Conservation (phyloP, 2,888 invertebrate genomes). For the Leucozona laternaria region DNA sequence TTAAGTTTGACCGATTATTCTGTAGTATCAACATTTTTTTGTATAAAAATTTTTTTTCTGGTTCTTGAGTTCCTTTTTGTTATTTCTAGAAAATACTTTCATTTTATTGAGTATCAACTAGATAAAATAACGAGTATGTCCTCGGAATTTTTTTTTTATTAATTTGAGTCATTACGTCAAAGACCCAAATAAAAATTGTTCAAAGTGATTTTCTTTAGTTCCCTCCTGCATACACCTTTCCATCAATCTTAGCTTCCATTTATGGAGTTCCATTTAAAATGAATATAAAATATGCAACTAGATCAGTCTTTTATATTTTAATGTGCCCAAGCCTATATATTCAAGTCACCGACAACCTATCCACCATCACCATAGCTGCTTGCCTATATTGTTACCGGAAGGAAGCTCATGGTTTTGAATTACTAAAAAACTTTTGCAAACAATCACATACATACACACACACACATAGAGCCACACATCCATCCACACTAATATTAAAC, state of each 20-base stretch:
- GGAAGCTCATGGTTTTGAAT: conserved; percentile 71
- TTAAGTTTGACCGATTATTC: no score
- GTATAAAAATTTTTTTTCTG: neutral
- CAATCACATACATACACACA: neutral
- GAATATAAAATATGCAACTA: conserved; percentile 64
- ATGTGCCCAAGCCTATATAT: neutral
- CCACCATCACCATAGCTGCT: conserved; percentile 22
- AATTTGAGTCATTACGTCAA: neutral
- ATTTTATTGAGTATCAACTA: neutral
- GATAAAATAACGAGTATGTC: neutral
- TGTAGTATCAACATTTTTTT: no score
- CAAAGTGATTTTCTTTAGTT: neutral
- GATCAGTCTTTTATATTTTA: conserved; percentile 45
- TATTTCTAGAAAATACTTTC: neutral
- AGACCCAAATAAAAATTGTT: neutral
- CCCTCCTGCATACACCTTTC: neutral
- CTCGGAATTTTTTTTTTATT: neutral
- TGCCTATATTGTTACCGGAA: conserved; percentile 52
- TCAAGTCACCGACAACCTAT: conserved; percentile 31
- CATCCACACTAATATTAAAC: neutral
- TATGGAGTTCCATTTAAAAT: conserved; percentile 6
- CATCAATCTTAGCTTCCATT: neutral
- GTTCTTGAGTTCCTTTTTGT: neutral
- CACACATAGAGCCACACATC: no score
- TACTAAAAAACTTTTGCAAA: conserved; percentile 43